Evolutionary conservation across 2,888 invertebrate species (phyloP), one percentile per base, ranked within the genome.

Genomic region (Pecten maximus): DNA sequence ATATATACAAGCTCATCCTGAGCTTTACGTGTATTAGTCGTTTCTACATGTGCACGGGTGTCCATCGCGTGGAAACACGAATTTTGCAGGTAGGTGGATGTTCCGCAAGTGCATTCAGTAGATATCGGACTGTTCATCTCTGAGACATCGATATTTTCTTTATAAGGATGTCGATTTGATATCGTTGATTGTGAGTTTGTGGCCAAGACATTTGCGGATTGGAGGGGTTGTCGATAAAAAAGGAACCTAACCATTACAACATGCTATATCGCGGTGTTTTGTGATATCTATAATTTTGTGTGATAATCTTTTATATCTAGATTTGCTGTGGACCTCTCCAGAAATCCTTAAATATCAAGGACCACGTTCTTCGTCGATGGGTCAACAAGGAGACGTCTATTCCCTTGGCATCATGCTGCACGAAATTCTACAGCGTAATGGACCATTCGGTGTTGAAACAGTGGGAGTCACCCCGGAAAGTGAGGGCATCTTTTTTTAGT

Each of bases 271-370:
- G 44, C 4, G 44, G 44, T 8, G 12, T 44, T 44, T 44, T 12
- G 12, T 44, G 8, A 44, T 12, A 12, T 44, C 12, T 44, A 44
- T 54, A 23, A 23, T n/a, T 23, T 8, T 54, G 3, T n/a, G n/a
- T n/a, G n/a, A n/a, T n/a, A n/a, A n/a, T n/a, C n/a, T 88, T 60
- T 86, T 39, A 35, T 28, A 91, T 89, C 10, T 91, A 96, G 98
- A 98, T 97, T 97, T 98, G 96, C 98, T 99, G 96, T 99, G 99
- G 99, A 99, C 98, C 96, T 98, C 99, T 19, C 99, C 99, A 0
- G 99, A 99, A 90, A 90, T 95, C 23, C 92, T 96, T 28, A 74
- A 74, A 28, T 74, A 15, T 48, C 88, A 1, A 94, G 94, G 10
- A 93, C 92, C 23, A 91, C 35, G 4, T 35, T 4, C 12, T 12